Evolutionary conservation across 1,140 invertebrate genomes (phyloP), one percentile per base, ranked within the genome.

Genomic region (Papilio helenus): DNA sequence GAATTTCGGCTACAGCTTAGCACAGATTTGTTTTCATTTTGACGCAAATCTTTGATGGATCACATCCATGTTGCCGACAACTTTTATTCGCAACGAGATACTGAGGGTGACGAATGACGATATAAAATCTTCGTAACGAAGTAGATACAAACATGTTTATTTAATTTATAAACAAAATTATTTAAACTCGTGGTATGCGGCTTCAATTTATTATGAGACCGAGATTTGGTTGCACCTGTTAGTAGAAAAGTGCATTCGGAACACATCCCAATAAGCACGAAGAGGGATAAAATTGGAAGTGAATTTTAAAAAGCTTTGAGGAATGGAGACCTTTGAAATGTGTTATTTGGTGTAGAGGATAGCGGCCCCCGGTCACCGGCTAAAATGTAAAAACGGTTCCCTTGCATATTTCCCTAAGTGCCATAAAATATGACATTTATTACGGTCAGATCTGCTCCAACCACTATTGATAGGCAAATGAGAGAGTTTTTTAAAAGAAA

Each of bases 381-480:
- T 85, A 92, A 92, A 93, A 93, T 91, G 91, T 93, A 94, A 94
- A 89, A 94, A 93, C 90, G 89, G 90, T 90, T 93, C 92, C 92
- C 93, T 94, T 93, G 93, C 93, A 94, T 94, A 93, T 93, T 94
- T 94, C 88, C 92, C 90, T 89, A 92, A 93, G 93, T 91, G 91
- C 90, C 90, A 92, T 93, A 93, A 94, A 94, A 86, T 93, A 92
- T 92, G 93, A 94, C 93, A 92, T 94, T 94, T 94, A 94, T 94
- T 93, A 94, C 92, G 93, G 93, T 94, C 93, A 94, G 90, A 94
- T 94, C 90, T 93, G 91, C 92, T 91, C 90, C 86, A 91, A 93
- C 89, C 93, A 94, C 93, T 93, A 94, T 94, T 94, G 93, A 94
- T 94, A 94, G 93, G 93, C 93, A 94, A 94, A 94, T 93, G 93